Evolutionary conservation across 2,113 vertebrate species (phyloP), one percentile per base, ranked within the genome.

Genomic region (Dasyurus viverrinus): DNA sequence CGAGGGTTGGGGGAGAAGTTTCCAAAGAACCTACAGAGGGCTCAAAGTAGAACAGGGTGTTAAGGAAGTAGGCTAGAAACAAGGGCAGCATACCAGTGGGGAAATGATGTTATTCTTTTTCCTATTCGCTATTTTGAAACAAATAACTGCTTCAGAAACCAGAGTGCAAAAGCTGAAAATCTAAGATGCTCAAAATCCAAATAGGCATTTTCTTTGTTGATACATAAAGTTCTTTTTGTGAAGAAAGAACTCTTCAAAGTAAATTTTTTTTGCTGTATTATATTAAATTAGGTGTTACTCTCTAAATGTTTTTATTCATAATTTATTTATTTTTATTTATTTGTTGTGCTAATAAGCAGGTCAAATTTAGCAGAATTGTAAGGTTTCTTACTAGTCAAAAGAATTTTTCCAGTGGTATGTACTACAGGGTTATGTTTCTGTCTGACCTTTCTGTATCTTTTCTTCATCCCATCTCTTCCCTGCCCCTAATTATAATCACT

Each of bases 31-130:
- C 96, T 97, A 97, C 96, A 55, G 92, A 96, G 94, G 97, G 92
- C 93, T 97, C 94, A 96, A 98, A 98, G 96, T 98, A 98, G 98
- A 96, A 95, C 98, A 97, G 12, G 48, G 89, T 92, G 90, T 42
- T 53, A 93, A 96, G 93, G 97, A 98, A 97, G 53, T 54, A 97
- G 96, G 93, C 95, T 97, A 97, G 96, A 97, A 97, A 97, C 93
- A 97, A 97, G 92, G 95, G 48, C 93, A 97, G 57, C n/a, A 9
- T 60, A 53, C 93, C 55, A 57, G 36, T 0, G 11, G 89, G 95
- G 54, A 54, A 48, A 76, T 53, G 94, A 92, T 25, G 76, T 30
- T 94, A 84, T 84, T 42, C 60, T 84, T 84, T 84, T 84, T 84
- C 16, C 68, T 42, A 84, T n/a, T 84, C n/a, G 42, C 68, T 84